Percentiles rank a stretch among this genome's conserved stretches.
These are phyloP conservation scores for Neofelis nebulosa DNA, from an alignment of 2,113 vertebrate species.

Conservation along the genomic window DNA sequence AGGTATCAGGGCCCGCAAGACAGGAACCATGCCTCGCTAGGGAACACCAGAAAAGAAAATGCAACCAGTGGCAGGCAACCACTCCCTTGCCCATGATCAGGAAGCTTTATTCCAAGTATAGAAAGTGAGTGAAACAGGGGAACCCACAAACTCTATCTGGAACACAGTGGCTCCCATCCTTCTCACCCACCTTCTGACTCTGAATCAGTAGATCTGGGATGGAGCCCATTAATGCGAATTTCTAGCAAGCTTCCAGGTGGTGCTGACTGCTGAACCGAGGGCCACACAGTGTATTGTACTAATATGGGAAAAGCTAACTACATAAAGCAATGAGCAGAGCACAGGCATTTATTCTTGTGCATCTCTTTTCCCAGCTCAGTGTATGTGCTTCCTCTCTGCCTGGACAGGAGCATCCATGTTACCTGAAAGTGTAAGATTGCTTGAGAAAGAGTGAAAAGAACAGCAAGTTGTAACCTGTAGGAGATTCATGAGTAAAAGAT, in stretches of 20 bases:
- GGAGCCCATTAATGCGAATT: not conserved
- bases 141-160: not conserved
- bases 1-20: not conserved
- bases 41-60: not conserved
- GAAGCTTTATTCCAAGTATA: not conserved
- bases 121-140: too few relatives aligned
- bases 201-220: not conserved
- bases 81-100: not conserved
- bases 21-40: not conserved
- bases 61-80: not conserved
- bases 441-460: not conserved
- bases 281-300: not conserved
- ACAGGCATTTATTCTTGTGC: accelerated
- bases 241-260: not conserved
- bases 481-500: not conserved
- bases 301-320: not conserved
- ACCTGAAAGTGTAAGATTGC: not conserved
- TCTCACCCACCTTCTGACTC: not conserved
- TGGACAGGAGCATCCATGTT: not conserved
- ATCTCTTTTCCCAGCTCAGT: not conserved
- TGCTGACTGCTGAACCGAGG: not conserved
- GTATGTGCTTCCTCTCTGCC: not conserved
- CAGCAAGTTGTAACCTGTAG: not conserved
- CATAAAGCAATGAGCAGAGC: not conserved
- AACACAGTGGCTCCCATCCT: not conserved